phyloP scores from a whole-genome alignment of 2,797 vertebrate species.

The Threskiornis aethiopicus region DNA sequence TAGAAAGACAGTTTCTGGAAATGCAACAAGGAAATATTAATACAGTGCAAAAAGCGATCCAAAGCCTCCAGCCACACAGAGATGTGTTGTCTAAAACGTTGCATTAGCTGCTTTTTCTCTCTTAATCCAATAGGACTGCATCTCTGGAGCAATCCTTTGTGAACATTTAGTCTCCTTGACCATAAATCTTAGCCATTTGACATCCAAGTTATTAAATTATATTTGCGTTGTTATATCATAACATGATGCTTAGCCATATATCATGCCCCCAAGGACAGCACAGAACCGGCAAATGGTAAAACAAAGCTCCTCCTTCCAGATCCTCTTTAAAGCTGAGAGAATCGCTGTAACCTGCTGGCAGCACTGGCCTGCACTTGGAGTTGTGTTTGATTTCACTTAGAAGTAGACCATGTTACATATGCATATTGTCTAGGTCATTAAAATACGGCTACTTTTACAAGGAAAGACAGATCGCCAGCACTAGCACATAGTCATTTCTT shows the following conservation, averaged over 20 bases:
- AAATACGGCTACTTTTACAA: background rate
- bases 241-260: background rate
- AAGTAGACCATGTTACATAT: background rate
- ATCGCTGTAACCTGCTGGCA: background rate
- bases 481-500: background rate
- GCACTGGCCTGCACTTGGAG: background rate
- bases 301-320: background rate
- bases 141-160: conserved; percentile 22
- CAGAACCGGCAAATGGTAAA: background rate
- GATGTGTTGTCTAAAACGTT: background rate
- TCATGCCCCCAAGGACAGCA: conserved; percentile 17
- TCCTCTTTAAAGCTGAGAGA: background rate
- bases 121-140: conserved; percentile 44
- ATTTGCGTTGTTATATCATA: conserved; percentile 39
- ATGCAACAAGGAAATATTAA: conserved; percentile 34
- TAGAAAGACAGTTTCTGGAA: conserved; percentile 30
- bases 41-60: background rate
- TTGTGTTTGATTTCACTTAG: background rate
- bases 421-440: background rate
- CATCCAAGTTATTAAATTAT: conserved; percentile 59
- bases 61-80: background rate
- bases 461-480: background rate
- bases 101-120: conserved; percentile 4
- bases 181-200: conserved; percentile 60
- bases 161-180: conserved; percentile 35